These are phyloP conservation scores for Micromesistius poutassou DNA, from an alignment of 2,797 vertebrate genomes.

Conservation along the genomic window DNA sequence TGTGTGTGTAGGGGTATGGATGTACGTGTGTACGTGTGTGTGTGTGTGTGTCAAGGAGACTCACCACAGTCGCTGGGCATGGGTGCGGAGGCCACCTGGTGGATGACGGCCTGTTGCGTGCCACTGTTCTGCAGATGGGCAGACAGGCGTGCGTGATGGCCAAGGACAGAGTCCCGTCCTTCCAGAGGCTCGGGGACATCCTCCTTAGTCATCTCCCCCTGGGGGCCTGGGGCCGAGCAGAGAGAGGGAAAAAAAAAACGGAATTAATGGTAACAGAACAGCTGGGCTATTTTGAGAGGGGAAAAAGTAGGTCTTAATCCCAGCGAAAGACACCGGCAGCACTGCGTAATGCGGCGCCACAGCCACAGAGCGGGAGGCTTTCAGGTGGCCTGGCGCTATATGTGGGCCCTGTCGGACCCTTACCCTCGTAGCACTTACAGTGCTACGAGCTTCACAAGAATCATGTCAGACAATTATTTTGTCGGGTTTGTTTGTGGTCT, in stretches of 20 bases:
- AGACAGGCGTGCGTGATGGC: conserved; percentile 67
- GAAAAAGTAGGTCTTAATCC: conserved; percentile 5
- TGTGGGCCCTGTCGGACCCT: not conserved
- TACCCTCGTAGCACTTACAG: no score
- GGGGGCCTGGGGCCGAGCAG: conserved; percentile 52
- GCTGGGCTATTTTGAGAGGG: conserved; percentile 8
- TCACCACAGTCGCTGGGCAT: conserved; percentile 94
- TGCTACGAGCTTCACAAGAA: not conserved
- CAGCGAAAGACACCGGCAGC: not conserved
- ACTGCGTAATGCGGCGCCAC: not conserved
- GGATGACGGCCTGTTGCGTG: conserved; percentile 74
- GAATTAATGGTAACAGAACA: not conserved
- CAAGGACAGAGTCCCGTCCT: conserved; percentile 69
- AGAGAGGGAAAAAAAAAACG: conserved; percentile 23
- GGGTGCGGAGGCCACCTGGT: conserved; percentile 91
- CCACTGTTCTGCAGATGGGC: conserved; percentile 48
- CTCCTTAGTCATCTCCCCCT: conserved; percentile 93
- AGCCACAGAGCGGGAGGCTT: not conserved
- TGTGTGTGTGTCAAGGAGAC: conserved; percentile 21
- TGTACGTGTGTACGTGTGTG: not conserved
- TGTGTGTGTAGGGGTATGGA: not conserved
- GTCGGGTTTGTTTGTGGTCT: not conserved
- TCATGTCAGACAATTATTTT: not conserved
- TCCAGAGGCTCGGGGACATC: conserved; percentile 80
- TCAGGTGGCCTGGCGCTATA: not conserved